Percentiles rank a stretch among this genome's conserved stretches.
These are phyloP conservation scores for Periplaneta americana DNA, from an alignment of 1,140 invertebrate species.

Conservation along the genomic window DNA sequence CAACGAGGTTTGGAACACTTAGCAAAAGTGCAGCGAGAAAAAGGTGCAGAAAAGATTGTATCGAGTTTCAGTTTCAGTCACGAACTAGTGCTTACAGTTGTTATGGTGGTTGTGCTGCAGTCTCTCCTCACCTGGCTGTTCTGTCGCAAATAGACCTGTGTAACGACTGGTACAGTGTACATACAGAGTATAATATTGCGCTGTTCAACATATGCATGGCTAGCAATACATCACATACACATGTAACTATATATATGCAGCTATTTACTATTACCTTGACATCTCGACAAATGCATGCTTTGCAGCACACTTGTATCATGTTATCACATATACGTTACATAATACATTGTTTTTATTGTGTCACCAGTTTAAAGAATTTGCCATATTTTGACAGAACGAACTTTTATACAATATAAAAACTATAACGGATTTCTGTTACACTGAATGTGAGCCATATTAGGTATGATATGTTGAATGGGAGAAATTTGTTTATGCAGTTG, in stretches of 20 bases:
- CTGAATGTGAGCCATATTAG: not conserved
- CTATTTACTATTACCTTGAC: not conserved
- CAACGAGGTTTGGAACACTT: conserved; percentile 39
- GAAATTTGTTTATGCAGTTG: not conserved
- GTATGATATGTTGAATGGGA: not conserved
- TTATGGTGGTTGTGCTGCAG: not conserved
- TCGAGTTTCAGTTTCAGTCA: not conserved
- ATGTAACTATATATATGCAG: not conserved
- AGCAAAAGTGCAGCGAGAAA: conserved; percentile 34
- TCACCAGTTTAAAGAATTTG: not conserved
- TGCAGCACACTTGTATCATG: not conserved
- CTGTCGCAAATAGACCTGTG: not conserved
- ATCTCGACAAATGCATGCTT: not conserved
- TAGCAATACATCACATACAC: not conserved
- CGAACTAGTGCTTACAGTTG: not conserved
- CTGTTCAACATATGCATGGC: not conserved
- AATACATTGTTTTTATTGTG: not conserved
- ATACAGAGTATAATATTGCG: not conserved
- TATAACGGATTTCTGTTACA: not conserved
- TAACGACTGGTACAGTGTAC: not conserved
- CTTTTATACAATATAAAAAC: not conserved
- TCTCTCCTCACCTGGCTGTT: not conserved
- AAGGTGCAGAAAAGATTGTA: not conserved
- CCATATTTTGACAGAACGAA: not conserved
- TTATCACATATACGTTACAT: not conserved